Evolutionary conservation across 2,888 invertebrate genomes (phyloP).

Genomic region (Drosophila maculinotata): DNA sequence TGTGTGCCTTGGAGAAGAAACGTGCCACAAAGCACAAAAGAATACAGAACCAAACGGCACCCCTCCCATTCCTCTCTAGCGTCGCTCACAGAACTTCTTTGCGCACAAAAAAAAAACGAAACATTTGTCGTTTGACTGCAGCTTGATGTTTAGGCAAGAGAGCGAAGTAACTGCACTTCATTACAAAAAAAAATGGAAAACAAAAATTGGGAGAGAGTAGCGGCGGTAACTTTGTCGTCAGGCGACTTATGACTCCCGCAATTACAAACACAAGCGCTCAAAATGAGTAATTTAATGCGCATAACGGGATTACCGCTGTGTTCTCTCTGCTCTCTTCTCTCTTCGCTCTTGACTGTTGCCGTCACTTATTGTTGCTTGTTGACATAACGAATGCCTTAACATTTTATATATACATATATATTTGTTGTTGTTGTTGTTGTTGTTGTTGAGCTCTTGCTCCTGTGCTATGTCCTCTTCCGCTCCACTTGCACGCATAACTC

Average conservation of each 20-base stretch:
- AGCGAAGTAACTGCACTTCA: conserved; percentile 65
- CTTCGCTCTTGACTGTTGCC: conserved; percentile 1
- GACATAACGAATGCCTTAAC: conserved; percentile 79
- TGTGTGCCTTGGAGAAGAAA: conserved; percentile 46
- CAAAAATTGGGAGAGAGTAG: background rate
- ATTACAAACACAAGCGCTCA: conserved; percentile 66
- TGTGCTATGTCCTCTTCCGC: conserved; percentile 64
- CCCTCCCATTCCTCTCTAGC: background rate
- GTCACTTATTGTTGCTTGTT: conserved; percentile 69
- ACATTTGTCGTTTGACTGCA: conserved; percentile 70
- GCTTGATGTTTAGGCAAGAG: conserved; percentile 14
- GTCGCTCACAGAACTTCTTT: background rate
- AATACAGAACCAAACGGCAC: conserved; percentile 36
- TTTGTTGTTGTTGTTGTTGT: conserved; percentile 8
- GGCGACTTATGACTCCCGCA: conserved; percentile 68
- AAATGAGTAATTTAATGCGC: conserved; percentile 75
- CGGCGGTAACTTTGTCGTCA: conserved; percentile 58
- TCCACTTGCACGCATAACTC: conserved; percentile 75
- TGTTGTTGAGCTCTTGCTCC: conserved; percentile 31
- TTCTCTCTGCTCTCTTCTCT: background rate
- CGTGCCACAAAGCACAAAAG: conserved; percentile 67
- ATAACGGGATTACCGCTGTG: conserved; percentile 45
- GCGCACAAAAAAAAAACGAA: conserved; percentile 44
- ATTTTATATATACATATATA: no score
- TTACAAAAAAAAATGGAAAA: conserved; percentile 53